Base-by-base conservation (phyloP, 2,888 invertebrate genomes). In the Tuta absoluta region DNA sequence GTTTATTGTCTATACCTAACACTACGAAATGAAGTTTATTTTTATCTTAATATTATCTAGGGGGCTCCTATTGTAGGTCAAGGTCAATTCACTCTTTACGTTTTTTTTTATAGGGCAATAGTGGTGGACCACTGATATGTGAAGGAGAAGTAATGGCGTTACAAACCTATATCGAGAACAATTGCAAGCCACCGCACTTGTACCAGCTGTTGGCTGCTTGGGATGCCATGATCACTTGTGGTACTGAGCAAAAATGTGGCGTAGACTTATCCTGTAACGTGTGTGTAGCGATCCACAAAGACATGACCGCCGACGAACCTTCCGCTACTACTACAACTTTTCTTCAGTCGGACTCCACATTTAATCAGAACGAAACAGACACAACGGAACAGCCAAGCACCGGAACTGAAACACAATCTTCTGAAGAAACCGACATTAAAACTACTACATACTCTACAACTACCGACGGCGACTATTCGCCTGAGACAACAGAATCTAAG, bases 51-150 rank as follows among this genome's bases (percentile, higher is more conserved):
- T n/a, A n/a, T n/a, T n/a, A n/a, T n/a, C n/a, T n/a, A n/a, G n/a
- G n/a, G n/a, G n/a, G n/a, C n/a, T n/a, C n/a, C n/a, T n/a, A n/a
- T n/a, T n/a, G n/a, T n/a, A n/a, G n/a, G n/a, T n/a, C n/a, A n/a
- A n/a, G n/a, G n/a, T n/a, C n/a, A n/a, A n/a, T n/a, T n/a, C n/a
- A n/a, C n/a, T n/a, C n/a, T n/a, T n/a, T n/a, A n/a, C n/a, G n/a
- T 4, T 33, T 19, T 1, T 49, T 45, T 63, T 69, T 70, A 21
- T 71, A 91, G 91, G 87, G 87, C 48, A 90, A 88, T 70, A 79
- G 84, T 38, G 91, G 91, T 28, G 90, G 89, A 8, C 90, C 91
- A 11, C 78, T 91, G 0, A 71, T 91, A 45, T 91, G 91, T 69
- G 84, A 84, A 23, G 73, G 72, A 24, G 77, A 85, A 61, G 77